Evolutionary conservation across 2,797 vertebrate genomes (phyloP), one percentile per base, ranked within the genome.

Genomic region (Okamejei kenojei): DNA sequence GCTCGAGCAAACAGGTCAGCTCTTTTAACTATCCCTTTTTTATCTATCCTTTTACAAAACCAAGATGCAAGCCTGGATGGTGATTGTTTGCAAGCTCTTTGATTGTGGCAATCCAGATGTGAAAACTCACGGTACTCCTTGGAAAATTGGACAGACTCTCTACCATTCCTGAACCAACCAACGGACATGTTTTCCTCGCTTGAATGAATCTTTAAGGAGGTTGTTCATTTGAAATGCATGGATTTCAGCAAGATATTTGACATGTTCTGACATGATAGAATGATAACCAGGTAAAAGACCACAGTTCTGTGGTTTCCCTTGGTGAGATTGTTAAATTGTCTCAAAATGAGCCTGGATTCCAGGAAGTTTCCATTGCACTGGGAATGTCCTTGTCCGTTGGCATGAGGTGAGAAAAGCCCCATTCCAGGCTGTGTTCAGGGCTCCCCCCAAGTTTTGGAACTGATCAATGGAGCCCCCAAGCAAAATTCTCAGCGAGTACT

Each of bases 1-100:
- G 95, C 97, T 93, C 97, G 95, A 94, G 96, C 97, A 94, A 97
- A 98, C 58, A 95, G 96, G 99, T 99, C 95, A 96, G 95, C 54
- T 13, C 73, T 76, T 93, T 84, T 10, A 9, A 58, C 29, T 11
- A 13, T 19, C 61, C 61, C 0, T 3, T 8, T 3, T 8, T 1
- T 32, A 32, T 1, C 82, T n/a, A 26, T n/a, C 9, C 4, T 29
- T 29, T 32, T 17, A 0, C 29, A 73, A 73, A 73, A 73, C 61
- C n/a, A 19, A 8, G n/a, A 68, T 38, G 38, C 45, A 81, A 81
- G 19, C 80, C 79, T 7, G 9, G 26, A 11, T 23, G 26, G 21
- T 26, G 38, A 81, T 54, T 19, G 11, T 58, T 63, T 61, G 54
- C 10, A 29, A 54, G 54, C 0, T 63, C 29, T 63, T 86, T 26